phyloP scores from a whole-genome alignment of 2,797 vertebrate genomes.

The Varecia variegata region DNA sequence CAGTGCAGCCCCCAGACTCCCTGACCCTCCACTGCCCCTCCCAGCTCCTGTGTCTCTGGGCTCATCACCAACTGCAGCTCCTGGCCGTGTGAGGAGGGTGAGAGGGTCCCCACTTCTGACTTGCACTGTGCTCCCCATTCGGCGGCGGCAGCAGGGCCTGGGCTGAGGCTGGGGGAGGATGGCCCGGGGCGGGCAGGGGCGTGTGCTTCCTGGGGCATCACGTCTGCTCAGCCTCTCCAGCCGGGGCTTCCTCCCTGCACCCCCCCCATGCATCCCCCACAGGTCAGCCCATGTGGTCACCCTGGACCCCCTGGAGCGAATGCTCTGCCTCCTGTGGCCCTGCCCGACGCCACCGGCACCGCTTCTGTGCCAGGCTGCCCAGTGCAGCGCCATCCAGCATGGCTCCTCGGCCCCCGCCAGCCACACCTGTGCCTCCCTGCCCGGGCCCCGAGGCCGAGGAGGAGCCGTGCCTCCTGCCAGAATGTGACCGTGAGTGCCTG shows the following conservation, averaged over 20 bases:
- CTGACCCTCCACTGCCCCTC: background rate
- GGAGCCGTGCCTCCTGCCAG: slow-evolving; percentile 83
- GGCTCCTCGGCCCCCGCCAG: background rate
- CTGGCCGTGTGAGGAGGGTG: slow-evolving; percentile 85
- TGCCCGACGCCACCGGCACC: slow-evolving; percentile 87
- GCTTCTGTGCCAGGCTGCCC: slow-evolving; percentile 84
- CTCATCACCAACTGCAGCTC: slow-evolving; percentile 87
- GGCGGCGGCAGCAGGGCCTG: slow-evolving; percentile 61
- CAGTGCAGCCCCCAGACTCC: background rate
- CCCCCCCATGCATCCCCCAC: background rate
- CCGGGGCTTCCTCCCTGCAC: background rate
- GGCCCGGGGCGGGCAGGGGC: accelerated
- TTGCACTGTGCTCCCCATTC: accelerated
- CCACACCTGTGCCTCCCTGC: slow-evolving; percentile 70
- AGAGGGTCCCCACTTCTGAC: background rate
- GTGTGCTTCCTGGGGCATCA: no score
- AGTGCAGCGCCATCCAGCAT: accelerated
- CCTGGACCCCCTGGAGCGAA: slow-evolving; percentile 92
- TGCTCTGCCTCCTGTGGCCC: slow-evolving; percentile 89
- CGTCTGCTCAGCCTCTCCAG: background rate
- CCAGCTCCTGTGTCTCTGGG: slow-evolving; percentile 89
- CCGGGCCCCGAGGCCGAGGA: slow-evolving; percentile 87
- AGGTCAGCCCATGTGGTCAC: slow-evolving; percentile 85
- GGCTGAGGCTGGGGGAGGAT: background rate
- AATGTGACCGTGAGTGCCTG: slow-evolving; percentile 85